Conservation (phyloP, 1,140 invertebrate genomes). For the Drosophila ananassae region DNA sequence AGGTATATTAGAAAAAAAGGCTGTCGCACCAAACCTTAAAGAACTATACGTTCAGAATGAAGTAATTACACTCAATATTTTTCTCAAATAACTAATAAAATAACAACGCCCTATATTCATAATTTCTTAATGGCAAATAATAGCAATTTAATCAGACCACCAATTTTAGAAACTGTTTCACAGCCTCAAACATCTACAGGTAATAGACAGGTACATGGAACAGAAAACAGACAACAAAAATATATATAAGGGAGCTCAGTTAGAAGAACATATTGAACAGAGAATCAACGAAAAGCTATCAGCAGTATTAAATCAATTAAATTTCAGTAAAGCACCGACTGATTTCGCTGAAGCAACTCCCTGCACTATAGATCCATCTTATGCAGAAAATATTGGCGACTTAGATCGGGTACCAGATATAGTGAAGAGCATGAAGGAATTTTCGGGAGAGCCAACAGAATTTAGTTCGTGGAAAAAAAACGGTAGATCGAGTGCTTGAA, state of each 20-base stretch:
- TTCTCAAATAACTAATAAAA: too few species aligned
- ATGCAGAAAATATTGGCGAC: background rate
- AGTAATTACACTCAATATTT: too few species aligned
- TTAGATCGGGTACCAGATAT: background rate
- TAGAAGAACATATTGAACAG: background rate
- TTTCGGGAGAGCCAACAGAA: background rate
- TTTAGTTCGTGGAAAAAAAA: background rate
- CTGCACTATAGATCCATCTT: background rate
- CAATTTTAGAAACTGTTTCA: background rate
- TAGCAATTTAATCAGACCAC: background rate
- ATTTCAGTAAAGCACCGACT: background rate
- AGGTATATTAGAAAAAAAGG: too few species aligned
- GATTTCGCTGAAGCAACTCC: background rate
- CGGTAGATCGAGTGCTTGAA: background rate
- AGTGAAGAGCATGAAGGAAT: background rate
- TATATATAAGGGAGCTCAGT: background rate
- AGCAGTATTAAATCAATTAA: background rate
- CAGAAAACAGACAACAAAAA: background rate
- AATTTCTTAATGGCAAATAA: background rate
- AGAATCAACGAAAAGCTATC: background rate
- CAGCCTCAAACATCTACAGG: background rate
- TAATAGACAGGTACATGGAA: background rate
- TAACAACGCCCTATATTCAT: background rate
- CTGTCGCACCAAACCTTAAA: too few species aligned
- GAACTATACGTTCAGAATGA: too few species aligned